Evolutionary conservation across 1,140 invertebrate species (phyloP), one percentile per base, ranked within the genome.

Genomic region (Heliconius congener): DNA sequence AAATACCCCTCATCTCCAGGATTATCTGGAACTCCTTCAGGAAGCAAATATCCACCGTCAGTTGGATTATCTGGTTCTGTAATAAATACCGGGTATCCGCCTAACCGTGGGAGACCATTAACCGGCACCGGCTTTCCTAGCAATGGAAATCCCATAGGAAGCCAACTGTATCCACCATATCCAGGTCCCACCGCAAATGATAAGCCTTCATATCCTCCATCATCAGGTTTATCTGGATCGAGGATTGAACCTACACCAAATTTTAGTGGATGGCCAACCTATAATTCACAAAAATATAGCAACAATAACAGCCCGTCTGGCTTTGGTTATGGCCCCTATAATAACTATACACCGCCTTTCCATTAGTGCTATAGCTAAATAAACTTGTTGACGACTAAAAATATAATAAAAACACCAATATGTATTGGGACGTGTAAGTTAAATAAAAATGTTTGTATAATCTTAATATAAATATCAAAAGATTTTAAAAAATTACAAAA

Each of bases 51-150:
- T 66, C 60, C 60, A 30, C 60, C 60, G 13, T 66, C 60, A 16
- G n/a, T 3, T 27, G 60, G 60, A 66, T 30, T 66, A 66, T 66
- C 60, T 66, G 60, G 60, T 66, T 66, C 60, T 66, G 27, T 13
- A 30, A 66, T 66, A 66, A 66, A 66, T 66, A 66, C 23, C 3
- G 60, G 60, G 27, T 66, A 66, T 66, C 60, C 57, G 23, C n/a
- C 60, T 23, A 66, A 9, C 27, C 11, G n/a, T 30, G 23, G 27
- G 1, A 66, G 27, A 8, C 60, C 60, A 11, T 66, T 16, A 1
- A 0, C n/a, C 9, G n/a, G 55, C 13, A 27, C 3, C 1, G 9
- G 9, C 0, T 66, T 23, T 16, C 60, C 60, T 66, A n/a, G 9
- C 3, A 66, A 27, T 27, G 13, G 55, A 60, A 60, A 60, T 60